Conservation (phyloP, 2,113 vertebrate genomes). For the Calonectris borealis region DNA sequence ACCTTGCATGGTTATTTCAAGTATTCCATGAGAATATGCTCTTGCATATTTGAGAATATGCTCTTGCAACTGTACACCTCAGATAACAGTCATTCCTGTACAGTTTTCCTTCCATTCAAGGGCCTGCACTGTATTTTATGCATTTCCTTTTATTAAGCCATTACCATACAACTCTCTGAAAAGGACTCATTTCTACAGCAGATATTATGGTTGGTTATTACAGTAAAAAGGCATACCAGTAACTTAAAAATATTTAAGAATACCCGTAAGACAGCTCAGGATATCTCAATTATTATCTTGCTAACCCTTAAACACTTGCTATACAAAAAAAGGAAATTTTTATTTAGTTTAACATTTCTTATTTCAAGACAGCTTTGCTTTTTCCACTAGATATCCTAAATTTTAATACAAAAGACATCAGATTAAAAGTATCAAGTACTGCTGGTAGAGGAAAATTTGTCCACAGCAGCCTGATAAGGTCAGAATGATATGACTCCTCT, state of each 20-base stretch:
- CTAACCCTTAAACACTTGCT: not conserved
- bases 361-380: not conserved
- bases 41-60: not conserved
- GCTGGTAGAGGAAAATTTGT: not conserved
- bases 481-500: slow-evolving; percentile 6
- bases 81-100: not conserved
- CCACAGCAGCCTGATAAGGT: not conserved
- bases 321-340: not conserved
- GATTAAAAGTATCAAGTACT: slow-evolving; percentile 14
- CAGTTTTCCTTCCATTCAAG: not conserved
- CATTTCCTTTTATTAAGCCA: not conserved
- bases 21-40: not conserved
- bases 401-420: slow-evolving; percentile 16
- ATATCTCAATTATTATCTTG: not conserved
- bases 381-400: not conserved
- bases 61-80: not conserved
- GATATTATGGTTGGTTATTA: not conserved
- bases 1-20: not conserved
- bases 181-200: not conserved
- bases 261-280: not conserved
- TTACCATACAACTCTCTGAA: not conserved
- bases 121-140: not conserved
- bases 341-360: not conserved
- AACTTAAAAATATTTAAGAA: not conserved
- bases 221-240: not conserved